Evolutionary conservation across 2,888 invertebrate genomes (phyloP), one percentile per base, ranked within the genome.

Genomic region (Zygothrica quintamaculata): DNA sequence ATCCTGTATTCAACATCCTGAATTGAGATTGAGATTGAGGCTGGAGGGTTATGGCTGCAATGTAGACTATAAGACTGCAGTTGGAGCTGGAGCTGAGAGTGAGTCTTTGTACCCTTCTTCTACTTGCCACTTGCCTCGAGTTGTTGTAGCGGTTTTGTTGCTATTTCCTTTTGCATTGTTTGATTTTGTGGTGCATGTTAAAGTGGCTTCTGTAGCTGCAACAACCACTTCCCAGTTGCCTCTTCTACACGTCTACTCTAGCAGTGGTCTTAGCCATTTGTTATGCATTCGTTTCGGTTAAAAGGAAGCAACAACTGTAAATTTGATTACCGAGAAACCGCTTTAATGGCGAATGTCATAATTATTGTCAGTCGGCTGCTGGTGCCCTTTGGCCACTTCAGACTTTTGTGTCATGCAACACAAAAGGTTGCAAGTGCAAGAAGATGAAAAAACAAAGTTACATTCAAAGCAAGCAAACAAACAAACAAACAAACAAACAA

Each of bases 91-190:
- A 7, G 34, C 9, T 12, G 26, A 26, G 52, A 8, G 7, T 29
- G 29, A n/a, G n/a, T 9, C 9, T 9, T 29, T 5, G 62, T 57
- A 50, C 58, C 65, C 65, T n/a, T n/a, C n/a, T n/a, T n/a, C n/a
- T n/a, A 22, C 3, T 22, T 22, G 39, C 56, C 56, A 65, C 76
- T 74, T 72, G 78, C 72, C 78, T 77, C 69, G 66, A 81, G 81
- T 66, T 74, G 72, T 64, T 68, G 74, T 64, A 69, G 77, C 72
- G 72, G 76, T 64, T 77, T 65, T 59, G 78, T 72, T 74, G 78
- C 65, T 65, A 69, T 77, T 81, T 78, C 50, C 74, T 50, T 61
- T 74, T 76, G 73, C 72, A 77, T 71, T 65, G 53, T 57, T 60
- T 62, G 46, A 46, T 46, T 61, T 51, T 74, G 77, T 57, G 75